Evolutionary conservation across 92 coral and sea anemone genomes (phyloP), one percentile per base, ranked within the genome.

Genomic region (Pocillopora grandis): DNA sequence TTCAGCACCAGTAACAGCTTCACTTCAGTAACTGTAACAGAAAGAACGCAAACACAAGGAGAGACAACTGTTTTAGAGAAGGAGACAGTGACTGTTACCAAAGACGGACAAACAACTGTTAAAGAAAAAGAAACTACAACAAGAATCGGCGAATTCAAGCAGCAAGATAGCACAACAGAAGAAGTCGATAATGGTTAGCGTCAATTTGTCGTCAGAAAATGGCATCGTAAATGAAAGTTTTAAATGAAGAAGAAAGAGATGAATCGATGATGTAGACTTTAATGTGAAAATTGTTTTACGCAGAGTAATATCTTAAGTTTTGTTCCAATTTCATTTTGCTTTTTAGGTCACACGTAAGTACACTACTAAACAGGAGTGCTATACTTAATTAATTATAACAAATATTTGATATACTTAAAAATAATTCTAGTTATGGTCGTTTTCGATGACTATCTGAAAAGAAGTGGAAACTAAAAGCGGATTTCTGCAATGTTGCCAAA

Each of bases 301-400:
- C 68, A 79, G 61, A 70, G 65, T 85, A n/a, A 31, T 75, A 57
- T 20, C 10, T 27, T 16, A n/a, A 52, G 27, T 78, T 80, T 74
- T 81, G 58, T 81, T 56, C 67, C 59, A 71, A 62, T 72, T 21
- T 52, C 76, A 57, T 77, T 75, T 76, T 64, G 16, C 56, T 6
- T 83, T 83, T 14, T 69, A 84, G 88, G 88, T 77, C 5, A 15
- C 82, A 65, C 83, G 88, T 84, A 84, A 84, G 88, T 84, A 81
- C 55, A 62, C n/a, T 35, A 56, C 70, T 16, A 9, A 18, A 48
- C 86, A 84, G 88, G 88, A 84, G 88, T 84, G 88, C 88, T 84
- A 84, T 84, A 84, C 88, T 84, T 76, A 15, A 15, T 14, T 37
- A 62, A 62, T 61, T 36, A 33, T 19, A 19, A 55, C 9, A 2